These are phyloP conservation scores for Anguilla megastoma DNA, from an alignment of 2,797 vertebrate genomes.

Conservation along the genomic window DNA sequence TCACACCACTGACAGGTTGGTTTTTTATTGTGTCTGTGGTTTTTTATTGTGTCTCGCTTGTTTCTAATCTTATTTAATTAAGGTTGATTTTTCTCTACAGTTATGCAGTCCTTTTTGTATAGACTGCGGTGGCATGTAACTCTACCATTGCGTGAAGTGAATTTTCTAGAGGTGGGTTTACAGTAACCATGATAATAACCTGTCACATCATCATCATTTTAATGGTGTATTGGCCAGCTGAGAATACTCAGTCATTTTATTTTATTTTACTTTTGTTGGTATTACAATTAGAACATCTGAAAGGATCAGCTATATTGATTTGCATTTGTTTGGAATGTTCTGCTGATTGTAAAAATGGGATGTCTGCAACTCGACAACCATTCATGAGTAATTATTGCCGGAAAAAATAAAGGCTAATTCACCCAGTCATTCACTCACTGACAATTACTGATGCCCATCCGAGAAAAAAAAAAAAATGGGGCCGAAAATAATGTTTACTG, in stretches of 20 bases:
- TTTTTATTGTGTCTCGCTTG: neutral
- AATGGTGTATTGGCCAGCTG: conserved; percentile 29
- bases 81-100: neutral
- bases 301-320: conserved; percentile 3
- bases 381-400: conserved; percentile 10
- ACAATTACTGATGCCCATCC: conserved; percentile 10
- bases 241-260: conserved; percentile 10
- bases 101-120: conserved; percentile 3
- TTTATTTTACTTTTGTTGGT: neutral
- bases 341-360: neutral
- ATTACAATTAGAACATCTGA: conserved; percentile 8
- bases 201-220: conserved; percentile 34
- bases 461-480: neutral
- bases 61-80: neutral
- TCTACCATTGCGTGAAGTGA: neutral
- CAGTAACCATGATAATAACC: conserved; percentile 27
- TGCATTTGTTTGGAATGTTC: conserved; percentile 2
- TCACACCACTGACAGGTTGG: neutral
- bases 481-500: conserved; percentile 13
- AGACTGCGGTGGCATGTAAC: neutral
- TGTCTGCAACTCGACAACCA: neutral
- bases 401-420: conserved; percentile 1
- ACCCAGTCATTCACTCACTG: conserved; percentile 5
- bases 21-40: neutral
- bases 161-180: neutral